phyloP scores from a whole-genome alignment of 2,113 vertebrate genomes.

The Varanus komodoensis region DNA sequence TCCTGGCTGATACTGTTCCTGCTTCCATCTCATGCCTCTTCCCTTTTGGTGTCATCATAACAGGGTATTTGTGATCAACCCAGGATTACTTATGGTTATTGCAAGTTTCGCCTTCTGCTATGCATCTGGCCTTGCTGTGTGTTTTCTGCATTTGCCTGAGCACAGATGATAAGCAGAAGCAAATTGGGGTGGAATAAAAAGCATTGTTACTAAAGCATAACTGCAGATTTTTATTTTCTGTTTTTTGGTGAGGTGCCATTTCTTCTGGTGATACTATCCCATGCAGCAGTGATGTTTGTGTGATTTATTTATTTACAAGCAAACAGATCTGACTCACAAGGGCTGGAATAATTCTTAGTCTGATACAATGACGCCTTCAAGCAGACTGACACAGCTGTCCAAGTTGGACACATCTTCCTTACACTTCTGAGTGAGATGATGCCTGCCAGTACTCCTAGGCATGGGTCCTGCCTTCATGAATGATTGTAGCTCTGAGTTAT shows the following conservation, averaged over 20 bases:
- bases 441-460: too few relatives aligned
- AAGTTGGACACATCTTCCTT: too few relatives aligned
- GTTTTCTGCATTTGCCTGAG: slow-evolving; percentile 43
- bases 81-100: slow-evolving; percentile 54
- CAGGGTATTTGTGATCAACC: slow-evolving; percentile 54
- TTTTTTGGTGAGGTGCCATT: not conserved
- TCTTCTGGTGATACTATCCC: not conserved
- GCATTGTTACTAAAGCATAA: slow-evolving; percentile 20
- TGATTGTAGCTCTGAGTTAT: too few relatives aligned
- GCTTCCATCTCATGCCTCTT: slow-evolving; percentile 39
- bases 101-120: slow-evolving; percentile 51
- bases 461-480: too few relatives aligned
- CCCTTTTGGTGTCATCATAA: slow-evolving; percentile 26
- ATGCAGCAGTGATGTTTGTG: not conserved
- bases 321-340: too few relatives aligned
- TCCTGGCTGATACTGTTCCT: slow-evolving; percentile 42
- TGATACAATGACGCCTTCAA: too few relatives aligned
- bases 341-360: too few relatives aligned
- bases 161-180: slow-evolving; percentile 39
- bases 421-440: too few relatives aligned
- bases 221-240: not conserved
- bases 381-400: too few relatives aligned
- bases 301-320: not conserved
- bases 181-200: slow-evolving; percentile 42
- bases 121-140: slow-evolving; percentile 39